Conservation (phyloP, 53 echinoderm and acorn worm genomes). For the Apostichopus leukothele region DNA sequence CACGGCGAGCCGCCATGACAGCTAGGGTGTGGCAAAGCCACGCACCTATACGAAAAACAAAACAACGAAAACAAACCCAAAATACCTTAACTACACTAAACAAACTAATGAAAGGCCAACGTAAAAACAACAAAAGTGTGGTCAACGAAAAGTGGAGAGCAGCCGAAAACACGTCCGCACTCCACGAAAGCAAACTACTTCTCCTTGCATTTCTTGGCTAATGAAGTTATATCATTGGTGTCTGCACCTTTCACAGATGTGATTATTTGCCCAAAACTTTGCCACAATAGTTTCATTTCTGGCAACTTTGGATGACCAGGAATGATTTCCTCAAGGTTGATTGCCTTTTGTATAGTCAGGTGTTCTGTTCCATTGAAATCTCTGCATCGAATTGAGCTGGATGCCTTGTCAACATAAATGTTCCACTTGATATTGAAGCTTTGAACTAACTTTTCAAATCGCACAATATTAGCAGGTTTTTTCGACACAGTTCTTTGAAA, state of each 20-base stretch:
- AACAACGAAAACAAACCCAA: too few species aligned
- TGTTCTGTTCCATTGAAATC: conserved; percentile 34
- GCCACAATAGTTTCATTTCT: conserved; percentile 33
- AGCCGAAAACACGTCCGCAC: too few species aligned
- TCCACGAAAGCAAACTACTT: too few species aligned
- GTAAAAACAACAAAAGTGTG: too few species aligned
- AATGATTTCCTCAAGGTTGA: conserved; percentile 44
- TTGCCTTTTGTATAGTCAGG: conserved; percentile 1
- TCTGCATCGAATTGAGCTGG: not conserved
- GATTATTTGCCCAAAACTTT: conserved; percentile 47
- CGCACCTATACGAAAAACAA: too few species aligned
- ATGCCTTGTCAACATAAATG: conserved; percentile 28
- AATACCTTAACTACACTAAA: too few species aligned
- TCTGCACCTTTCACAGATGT: not conserved
- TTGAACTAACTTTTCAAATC: conserved; percentile 17
- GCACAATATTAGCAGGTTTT: conserved; percentile 2
- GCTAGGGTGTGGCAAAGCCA: too few species aligned
- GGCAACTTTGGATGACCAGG: conserved; percentile 39
- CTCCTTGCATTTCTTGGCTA: conserved; percentile 15
- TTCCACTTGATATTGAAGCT: conserved; percentile 29
- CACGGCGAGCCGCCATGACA: too few species aligned
- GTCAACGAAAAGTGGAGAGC: too few species aligned
- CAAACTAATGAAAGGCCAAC: too few species aligned
- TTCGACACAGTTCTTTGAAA: not conserved
- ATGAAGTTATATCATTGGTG: not conserved